Evolutionary conservation across 2,797 vertebrate species (phyloP), one percentile per base, ranked within the genome.

Genomic region (Anisognathus igniventris): DNA sequence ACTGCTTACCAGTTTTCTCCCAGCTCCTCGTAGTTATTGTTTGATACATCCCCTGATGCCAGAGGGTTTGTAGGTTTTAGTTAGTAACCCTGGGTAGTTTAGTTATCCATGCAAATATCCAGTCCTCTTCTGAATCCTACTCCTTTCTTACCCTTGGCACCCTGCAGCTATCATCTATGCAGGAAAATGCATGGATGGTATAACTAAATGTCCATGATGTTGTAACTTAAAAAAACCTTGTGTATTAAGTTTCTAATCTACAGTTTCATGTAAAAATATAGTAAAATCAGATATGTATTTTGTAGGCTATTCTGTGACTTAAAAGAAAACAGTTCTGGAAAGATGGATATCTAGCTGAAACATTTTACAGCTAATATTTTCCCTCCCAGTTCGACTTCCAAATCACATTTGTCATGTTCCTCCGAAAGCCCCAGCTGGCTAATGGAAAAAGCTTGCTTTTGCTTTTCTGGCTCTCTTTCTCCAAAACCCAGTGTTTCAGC

Each of bases 331-430:
- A 58, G 7, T 40, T 80, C 61, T 74, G 72, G 61, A 91, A 91
- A 76, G 73, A 44, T 3, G 6, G 77, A n/a, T 64, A 60, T 48
- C 30, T 44, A 70, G 42, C 86, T 80, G 78, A 74, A 79, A 64
- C 3, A 3, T 72, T 74, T 84, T 31, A 12, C 58, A 88, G 50
- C 84, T 92, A 77, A 67, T 74, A 50, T 85, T 95, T 96, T 94
- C 86, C 92, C 76, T 92, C 81, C 47, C 16, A 16, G 12, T 64
- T 92, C 0, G 0, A 30, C 75, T 87, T 94, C 60, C 90, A 93
- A 71, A 64, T 92, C 30, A n/a, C 19, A 24, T 89, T 50, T 77
- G 37, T 68, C 61, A 37, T 70, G 23, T 86, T 87, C 23, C 15
- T 92, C 53, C 27, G 14, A 79, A 65, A 80, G 35, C 15, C 75